These are phyloP conservation scores for Falco naumanni DNA, from an alignment of 2,797 vertebrate species.

Conservation along the genomic window DNA sequence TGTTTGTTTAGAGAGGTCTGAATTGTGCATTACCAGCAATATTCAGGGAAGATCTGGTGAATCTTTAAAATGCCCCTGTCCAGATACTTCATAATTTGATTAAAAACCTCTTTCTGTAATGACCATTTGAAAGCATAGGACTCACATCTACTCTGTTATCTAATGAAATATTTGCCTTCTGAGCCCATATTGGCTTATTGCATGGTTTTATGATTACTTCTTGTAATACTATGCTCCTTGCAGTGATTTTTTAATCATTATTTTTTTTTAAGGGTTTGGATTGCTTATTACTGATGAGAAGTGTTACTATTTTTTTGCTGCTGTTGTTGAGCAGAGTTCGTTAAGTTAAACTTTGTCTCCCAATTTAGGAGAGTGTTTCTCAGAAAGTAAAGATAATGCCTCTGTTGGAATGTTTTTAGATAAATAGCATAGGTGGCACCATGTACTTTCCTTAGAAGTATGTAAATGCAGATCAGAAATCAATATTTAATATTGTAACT, in stretches of 20 bases:
- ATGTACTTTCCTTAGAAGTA: neutral
- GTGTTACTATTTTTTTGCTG: neutral
- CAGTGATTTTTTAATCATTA: neutral
- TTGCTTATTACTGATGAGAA: neutral
- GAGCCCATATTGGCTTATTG: neutral
- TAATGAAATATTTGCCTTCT: neutral
- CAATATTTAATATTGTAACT: neutral
- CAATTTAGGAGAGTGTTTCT: neutral
- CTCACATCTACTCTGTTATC: neutral
- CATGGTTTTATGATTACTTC: neutral
- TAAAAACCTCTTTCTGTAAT: neutral
- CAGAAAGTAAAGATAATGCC: neutral
- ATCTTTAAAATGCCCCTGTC: neutral
- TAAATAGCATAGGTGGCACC: neutral
- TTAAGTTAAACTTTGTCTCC: conserved; percentile 18
- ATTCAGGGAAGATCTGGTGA: neutral
- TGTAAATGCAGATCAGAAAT: neutral
- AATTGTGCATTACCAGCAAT: neutral
- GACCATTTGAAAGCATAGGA: neutral
- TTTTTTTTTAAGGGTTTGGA: neutral
- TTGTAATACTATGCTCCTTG: neutral
- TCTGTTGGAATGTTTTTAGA: neutral
- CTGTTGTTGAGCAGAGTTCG: conserved; percentile 28
- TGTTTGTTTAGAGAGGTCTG: neutral
- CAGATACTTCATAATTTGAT: neutral